Conservation (phyloP, 2,113 vertebrate genomes). For the Xenopus borealis region DNA sequence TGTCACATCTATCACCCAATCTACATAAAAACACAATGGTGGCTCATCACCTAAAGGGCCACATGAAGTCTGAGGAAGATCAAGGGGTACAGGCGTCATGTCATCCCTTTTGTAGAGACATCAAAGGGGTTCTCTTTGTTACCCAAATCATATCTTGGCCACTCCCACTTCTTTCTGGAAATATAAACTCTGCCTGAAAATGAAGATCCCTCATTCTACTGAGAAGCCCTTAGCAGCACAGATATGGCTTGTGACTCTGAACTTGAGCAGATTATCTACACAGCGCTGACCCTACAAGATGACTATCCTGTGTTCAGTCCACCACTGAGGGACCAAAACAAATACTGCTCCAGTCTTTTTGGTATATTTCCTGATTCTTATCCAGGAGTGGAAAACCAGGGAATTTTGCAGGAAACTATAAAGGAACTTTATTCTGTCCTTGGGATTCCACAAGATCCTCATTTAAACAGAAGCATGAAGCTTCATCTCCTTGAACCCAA, state of each 20-base stretch:
- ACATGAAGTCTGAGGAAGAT: background rate
- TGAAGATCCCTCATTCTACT: background rate
- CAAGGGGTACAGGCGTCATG: constrained; percentile 7
- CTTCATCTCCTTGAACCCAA: too few relatives aligned
- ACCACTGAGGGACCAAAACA: constrained; percentile 1
- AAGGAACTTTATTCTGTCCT: too few relatives aligned
- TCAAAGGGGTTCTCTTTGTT: constrained; percentile 4
- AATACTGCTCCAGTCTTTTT: background rate
- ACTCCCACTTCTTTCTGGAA: background rate
- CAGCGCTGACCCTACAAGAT: constrained; percentile 15
- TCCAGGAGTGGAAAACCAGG: too few relatives aligned
- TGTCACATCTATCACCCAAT: too few relatives aligned
- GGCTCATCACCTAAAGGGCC: too few relatives aligned
- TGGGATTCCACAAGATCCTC: too few relatives aligned
- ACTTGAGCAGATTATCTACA: constrained; percentile 15
- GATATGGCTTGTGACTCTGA: constrained; percentile 1
- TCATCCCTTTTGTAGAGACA: background rate
- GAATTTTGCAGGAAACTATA: too few relatives aligned
- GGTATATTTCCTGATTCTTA: too few relatives aligned
- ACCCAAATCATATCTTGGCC: background rate
- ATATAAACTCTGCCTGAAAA: background rate
- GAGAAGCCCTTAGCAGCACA: background rate
- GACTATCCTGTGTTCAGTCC: constrained; percentile 6
- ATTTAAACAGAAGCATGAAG: too few relatives aligned
- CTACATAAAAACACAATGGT: too few relatives aligned